Conservation (phyloP, 2,113 vertebrate species). For the Coryphaenoides rupestris region DNA sequence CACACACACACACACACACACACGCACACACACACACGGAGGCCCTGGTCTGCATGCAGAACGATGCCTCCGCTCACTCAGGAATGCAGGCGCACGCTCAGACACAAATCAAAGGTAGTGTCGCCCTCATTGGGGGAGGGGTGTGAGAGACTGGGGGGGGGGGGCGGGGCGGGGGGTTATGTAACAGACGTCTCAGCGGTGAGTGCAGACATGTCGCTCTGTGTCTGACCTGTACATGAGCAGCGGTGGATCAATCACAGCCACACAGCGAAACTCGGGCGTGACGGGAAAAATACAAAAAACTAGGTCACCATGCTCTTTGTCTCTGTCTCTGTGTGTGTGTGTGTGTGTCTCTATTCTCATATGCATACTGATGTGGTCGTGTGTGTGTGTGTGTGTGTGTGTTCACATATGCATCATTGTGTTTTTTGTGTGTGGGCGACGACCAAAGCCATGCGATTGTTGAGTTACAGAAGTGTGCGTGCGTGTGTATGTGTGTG, state of each 20-base stretch:
- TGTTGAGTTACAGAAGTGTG: no score
- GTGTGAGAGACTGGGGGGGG: neutral
- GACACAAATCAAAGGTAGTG: constrained; percentile 11
- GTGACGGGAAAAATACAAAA: neutral
- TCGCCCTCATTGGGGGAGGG: neutral
- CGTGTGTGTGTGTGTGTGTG: no score
- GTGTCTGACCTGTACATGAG: constrained; percentile 11
- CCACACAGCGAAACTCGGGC: constrained; percentile 15
- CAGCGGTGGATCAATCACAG: constrained; percentile 19
- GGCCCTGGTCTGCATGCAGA: neutral
- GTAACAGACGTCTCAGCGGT: constrained; percentile 34
- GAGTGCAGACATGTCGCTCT: constrained; percentile 38
- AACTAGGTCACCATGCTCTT: neutral
- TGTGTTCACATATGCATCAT: no score
- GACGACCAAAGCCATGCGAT: no score
- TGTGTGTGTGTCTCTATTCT: no score
- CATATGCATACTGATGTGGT: no score
- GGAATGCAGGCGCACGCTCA: constrained; percentile 1
- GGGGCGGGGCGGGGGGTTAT: constrained; percentile 25
- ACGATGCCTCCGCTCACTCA: neutral
- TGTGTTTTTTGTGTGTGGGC: no score
- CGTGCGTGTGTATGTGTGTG: no score
- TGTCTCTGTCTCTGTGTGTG: no score
- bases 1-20: neutral
- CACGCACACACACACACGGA: neutral